Base-by-base conservation (phyloP, 2,113 vertebrate genomes). In the Xyliphius kryptos region DNA sequence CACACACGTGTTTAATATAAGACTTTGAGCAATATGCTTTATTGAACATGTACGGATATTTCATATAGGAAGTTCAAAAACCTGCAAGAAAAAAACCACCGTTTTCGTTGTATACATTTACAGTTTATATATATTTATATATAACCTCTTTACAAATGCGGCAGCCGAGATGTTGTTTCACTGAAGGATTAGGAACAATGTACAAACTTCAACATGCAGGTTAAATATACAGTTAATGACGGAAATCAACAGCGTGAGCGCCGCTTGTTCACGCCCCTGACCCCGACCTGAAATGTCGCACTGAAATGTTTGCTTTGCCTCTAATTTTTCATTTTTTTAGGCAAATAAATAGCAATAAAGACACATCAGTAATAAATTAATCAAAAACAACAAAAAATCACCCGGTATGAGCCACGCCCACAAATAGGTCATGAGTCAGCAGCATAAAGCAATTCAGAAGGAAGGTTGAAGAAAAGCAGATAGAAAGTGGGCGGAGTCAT, bases 101-200 rank as follows among this genome's bases (percentile, higher is more conserved):
- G n/a, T n/a, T n/a, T n/a, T n/a, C n/a, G n/a, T n/a, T n/a, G n/a
- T n/a, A n/a, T n/a, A n/a, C n/a, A n/a, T n/a, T n/a, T n/a, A n/a
- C n/a, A n/a, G n/a, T 87, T 87, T 86, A 85, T 86, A 88, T 36
- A 61, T 86, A 84, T 88, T 83, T 87, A 86, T 88, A 86, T 87
- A 87, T 86, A 86, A 68, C 37, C 83, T 85, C 84, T 81, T 52
- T 71, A 68, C 73, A 65, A 72, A 74, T 54, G 75, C 62, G 80
- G n/a, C n/a, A n/a, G 74, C 67, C 70, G 50, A 56, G 46, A 73
- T 16, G 53, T 81, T 21, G 80, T 78, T 80, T 77, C 61, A n/a
- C 69, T 66, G 72, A 71, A 78, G 82, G 37, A 63, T 58, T 67
- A 64, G 64, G 53, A 67, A 69, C 63, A 60, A 80, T 82, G 83